phyloP scores from a whole-genome alignment of 2,113 vertebrate genomes.

The Calidris pygmaea region DNA sequence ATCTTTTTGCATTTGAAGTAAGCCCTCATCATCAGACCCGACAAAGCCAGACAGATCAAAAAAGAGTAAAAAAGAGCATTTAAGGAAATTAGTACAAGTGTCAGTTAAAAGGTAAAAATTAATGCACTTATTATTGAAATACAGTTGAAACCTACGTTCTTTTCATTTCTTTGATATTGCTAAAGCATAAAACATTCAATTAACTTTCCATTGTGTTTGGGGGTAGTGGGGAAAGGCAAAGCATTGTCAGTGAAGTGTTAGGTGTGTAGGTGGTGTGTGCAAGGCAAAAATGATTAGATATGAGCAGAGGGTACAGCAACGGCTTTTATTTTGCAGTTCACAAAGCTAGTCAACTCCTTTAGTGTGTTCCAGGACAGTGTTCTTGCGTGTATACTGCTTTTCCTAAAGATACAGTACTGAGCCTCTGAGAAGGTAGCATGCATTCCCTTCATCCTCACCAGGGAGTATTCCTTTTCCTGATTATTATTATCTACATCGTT shows the following conservation, averaged over 20 bases:
- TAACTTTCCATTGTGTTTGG: slow-evolving; percentile 80
- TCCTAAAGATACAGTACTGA: neutral
- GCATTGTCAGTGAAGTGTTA: slow-evolving; percentile 65
- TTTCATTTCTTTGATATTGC: slow-evolving; percentile 82
- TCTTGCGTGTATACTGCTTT: neutral
- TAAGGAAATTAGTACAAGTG: slow-evolving; percentile 86
- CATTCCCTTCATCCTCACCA: neutral
- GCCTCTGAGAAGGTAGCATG: neutral
- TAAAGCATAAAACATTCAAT: slow-evolving; percentile 85
- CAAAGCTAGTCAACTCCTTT: neutral
- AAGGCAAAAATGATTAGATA: slow-evolving; percentile 31
- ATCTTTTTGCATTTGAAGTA: slow-evolving; percentile 83
- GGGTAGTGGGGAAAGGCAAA: slow-evolving; percentile 59
- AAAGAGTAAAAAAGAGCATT: slow-evolving; percentile 80
- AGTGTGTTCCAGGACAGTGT: neutral
- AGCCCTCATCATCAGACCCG: slow-evolving; percentile 78
- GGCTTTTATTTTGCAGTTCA: neutral
- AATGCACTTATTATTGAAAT: slow-evolving; percentile 83
- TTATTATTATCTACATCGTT: slow-evolving; percentile 14
- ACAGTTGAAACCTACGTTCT: slow-evolving; percentile 79
- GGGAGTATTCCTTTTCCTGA: slow-evolving; percentile 9
- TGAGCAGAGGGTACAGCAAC: neutral
- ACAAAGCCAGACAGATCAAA: slow-evolving; percentile 86
- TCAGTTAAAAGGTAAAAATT: slow-evolving; percentile 87
- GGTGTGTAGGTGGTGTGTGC: slow-evolving; percentile 58